Evolutionary conservation across 2,888 invertebrate species (phyloP).

Genomic region (Vandiemenella viatica): DNA sequence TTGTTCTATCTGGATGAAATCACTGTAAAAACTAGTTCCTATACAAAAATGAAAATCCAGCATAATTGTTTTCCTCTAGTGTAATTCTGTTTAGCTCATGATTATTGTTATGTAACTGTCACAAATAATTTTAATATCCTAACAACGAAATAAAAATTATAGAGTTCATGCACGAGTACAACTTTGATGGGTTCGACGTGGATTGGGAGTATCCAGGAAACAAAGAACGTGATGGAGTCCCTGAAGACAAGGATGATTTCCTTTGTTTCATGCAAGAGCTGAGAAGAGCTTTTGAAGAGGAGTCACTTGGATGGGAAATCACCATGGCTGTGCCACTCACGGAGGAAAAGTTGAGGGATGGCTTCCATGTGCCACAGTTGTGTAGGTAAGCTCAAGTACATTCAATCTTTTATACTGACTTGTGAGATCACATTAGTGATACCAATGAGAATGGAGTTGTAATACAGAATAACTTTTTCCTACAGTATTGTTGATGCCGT

Average conservation of each 20-base stretch:
- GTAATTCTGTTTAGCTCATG: no score
- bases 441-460: no score
- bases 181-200: constrained; percentile 72
- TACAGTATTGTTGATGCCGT: neutral
- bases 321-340: constrained; percentile 82
- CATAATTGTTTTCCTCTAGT: no score
- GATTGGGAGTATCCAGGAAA: constrained; percentile 89
- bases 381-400: constrained; percentile 46
- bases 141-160: constrained; percentile 4
- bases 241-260: constrained; percentile 69
- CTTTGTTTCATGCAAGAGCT: constrained; percentile 69
- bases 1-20: no score
- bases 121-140: neutral
- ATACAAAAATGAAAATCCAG: no score
- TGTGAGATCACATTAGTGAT: no score
- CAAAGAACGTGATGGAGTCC: constrained; percentile 69
- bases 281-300: constrained; percentile 57
- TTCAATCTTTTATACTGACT: neutral
- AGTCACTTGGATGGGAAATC: constrained; percentile 65
- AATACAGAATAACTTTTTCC: neutral
- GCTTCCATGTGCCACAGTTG: constrained; percentile 78
- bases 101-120: no score
- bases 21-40: no score
- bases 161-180: constrained; percentile 60
- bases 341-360: constrained; percentile 72